phyloP scores from a whole-genome alignment of 2,888 invertebrate genomes.

The Aphelenchoides bicaudatus region DNA sequence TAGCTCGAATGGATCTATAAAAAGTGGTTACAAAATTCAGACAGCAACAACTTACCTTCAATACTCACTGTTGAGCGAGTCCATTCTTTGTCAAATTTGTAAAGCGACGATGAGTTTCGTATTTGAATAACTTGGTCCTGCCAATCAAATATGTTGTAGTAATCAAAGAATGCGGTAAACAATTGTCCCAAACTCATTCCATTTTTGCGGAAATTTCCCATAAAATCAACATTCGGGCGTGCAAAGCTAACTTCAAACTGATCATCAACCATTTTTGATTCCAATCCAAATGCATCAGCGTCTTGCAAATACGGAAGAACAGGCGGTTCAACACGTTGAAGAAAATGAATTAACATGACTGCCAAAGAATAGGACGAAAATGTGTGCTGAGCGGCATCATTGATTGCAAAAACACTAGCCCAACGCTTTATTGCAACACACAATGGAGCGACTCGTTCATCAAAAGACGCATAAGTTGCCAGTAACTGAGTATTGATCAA shows the following conservation, averaged over 20 bases:
- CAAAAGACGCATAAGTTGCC: slow-evolving; percentile 64
- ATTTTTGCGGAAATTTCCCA: neutral
- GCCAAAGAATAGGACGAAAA: slow-evolving; percentile 68
- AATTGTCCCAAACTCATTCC: neutral
- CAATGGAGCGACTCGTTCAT: slow-evolving; percentile 63
- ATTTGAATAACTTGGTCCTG: neutral
- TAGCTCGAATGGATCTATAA: too few relatives aligned
- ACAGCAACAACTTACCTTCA: too few relatives aligned
- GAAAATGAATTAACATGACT: slow-evolving; percentile 67
- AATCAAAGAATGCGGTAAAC: neutral
- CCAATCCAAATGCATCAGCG: neutral
- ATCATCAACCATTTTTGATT: neutral
- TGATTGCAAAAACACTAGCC: slow-evolving; percentile 64
- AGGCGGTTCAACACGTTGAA: slow-evolving; percentile 66
- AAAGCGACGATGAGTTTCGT: too few relatives aligned
- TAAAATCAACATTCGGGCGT: neutral
- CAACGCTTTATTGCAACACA: slow-evolving; percentile 62
- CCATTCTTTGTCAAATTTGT: too few relatives aligned
- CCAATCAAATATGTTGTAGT: neutral
- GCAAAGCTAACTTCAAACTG: neutral
- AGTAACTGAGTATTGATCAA: slow-evolving; percentile 66
- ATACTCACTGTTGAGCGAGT: too few relatives aligned
- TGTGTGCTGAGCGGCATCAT: slow-evolving; percentile 67
- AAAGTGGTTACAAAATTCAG: too few relatives aligned
- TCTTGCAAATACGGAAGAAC: slow-evolving; percentile 68